Base-by-base conservation (phyloP, 2,797 vertebrate species). In the Stomatorhinus walkeri region DNA sequence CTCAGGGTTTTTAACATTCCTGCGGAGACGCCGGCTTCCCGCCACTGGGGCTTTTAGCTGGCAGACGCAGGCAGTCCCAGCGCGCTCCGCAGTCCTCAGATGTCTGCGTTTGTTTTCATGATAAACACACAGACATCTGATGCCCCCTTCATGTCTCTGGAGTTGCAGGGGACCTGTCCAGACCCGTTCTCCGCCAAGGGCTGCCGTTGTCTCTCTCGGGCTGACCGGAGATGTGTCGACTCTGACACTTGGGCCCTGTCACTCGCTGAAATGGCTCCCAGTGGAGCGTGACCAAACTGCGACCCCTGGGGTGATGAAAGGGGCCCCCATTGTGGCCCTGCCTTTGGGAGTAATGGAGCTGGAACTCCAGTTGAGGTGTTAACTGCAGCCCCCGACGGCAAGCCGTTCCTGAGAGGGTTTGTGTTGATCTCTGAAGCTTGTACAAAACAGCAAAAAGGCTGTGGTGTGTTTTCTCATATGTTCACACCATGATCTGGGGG, bases 91-190 rank as follows among this genome's bases (percentile, higher is more conserved):
- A 6, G 19, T 56, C 51, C 85, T 87, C 52, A 87, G 85, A 87
- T 59, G 85, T 56, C 85, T 87, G 9, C 32, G 8, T 87, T 87
- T 28, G 48, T 85, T 87, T 59, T 87, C 32, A 40, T 59, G 85
- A 43, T 36, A 87, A 43, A 51, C 51, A 56, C 7, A 28, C 12
- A 59, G 85, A 87, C 85, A 87, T 87, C 85, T 87, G 85, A 87
- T 36, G 51, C 51, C 51, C 83, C 49, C 83, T 51, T 52, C 22
- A 6, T 85, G 83, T 85, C 83, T 85, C 12, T 16, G 46, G 49
- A 51, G 46, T 24, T 4, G 1, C 12, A 32, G 22, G 24, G 85
- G 52, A 40, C 85, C 16, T 87, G 85, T 59, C 16, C 85, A 12
- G 52, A 87, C 85, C 52, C 8, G 52, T n/a, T 16, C 52, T 40